Evolutionary conservation across 2,888 invertebrate genomes (phyloP).

Genomic region (Rotaria sp.): DNA sequence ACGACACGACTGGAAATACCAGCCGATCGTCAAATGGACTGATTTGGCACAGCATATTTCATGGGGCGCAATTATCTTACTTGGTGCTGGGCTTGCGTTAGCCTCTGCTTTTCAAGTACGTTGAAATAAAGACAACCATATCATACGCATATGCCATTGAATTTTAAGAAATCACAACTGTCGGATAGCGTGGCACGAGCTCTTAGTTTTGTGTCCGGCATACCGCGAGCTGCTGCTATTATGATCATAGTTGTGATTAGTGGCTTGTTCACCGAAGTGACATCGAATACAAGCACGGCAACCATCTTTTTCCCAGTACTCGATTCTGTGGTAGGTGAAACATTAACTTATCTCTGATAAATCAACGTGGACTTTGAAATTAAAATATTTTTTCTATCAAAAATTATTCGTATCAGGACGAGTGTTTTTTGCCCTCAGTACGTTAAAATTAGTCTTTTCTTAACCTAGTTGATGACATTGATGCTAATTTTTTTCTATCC

Average conservation of each 20-base stretch:
- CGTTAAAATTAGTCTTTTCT: too few relatives aligned
- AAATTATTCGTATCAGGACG: constrained; percentile 65
- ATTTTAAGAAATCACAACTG: constrained; percentile 63
- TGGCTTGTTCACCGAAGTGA: constrained; percentile 76
- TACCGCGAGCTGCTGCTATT: constrained; percentile 65
- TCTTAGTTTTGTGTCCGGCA: constrained; percentile 57
- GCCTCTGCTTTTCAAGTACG: constrained; percentile 70
- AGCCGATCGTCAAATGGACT: constrained; percentile 74
- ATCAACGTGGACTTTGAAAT: too few relatives aligned
- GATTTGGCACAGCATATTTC: constrained; percentile 75
- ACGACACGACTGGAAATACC: constrained; percentile 43
- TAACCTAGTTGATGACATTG: too few relatives aligned
- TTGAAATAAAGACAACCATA: neutral
- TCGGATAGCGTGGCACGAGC: constrained; percentile 69
- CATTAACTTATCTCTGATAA: too few relatives aligned
- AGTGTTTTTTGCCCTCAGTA: constrained; percentile 62
- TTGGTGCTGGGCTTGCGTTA: constrained; percentile 66
- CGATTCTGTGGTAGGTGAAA: too few relatives aligned
- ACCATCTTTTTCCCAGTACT: too few relatives aligned
- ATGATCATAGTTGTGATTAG: constrained; percentile 71
- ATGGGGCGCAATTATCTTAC: constrained; percentile 77
- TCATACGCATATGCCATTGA: neutral
- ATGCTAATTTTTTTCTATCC: too few relatives aligned
- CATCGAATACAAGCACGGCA: constrained; percentile 62
- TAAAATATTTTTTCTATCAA: too few relatives aligned